Conservation (phyloP, 2,888 invertebrate species). For the Kuschelorhynchus macadamiae region DNA sequence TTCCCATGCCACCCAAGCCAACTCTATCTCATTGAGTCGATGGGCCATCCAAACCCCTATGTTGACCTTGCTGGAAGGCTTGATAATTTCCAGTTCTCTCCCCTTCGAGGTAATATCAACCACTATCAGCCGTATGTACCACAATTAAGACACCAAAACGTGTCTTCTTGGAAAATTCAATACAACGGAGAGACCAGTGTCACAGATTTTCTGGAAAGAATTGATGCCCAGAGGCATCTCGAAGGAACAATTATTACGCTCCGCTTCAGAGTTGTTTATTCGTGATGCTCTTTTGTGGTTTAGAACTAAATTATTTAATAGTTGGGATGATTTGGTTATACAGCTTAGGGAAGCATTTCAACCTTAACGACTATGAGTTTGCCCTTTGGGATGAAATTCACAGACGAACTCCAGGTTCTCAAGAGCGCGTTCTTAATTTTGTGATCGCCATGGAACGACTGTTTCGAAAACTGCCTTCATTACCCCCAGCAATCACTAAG, state of each 20-base stretch:
- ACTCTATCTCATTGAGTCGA: not conserved
- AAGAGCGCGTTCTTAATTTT: not conserved
- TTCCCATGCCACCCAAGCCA: too few relatives aligned
- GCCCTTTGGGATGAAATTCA: not conserved
- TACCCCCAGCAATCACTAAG: not conserved
- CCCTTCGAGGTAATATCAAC: not conserved
- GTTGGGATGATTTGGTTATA: not conserved
- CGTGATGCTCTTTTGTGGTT: not conserved
- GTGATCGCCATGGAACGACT: not conserved
- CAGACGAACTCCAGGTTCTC: not conserved
- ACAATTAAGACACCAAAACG: too few relatives aligned
- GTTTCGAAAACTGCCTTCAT: not conserved
- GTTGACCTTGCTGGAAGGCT: not conserved
- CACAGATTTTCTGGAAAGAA: not conserved
- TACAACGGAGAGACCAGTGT: not conserved
- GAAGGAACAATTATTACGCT: not conserved
- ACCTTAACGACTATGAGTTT: not conserved
- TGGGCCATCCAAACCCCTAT: not conserved
- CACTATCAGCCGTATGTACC: not conserved
- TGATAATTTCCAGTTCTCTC: not conserved
- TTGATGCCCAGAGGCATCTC: not conserved
- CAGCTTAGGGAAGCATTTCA: not conserved
- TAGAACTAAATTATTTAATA: not conserved
- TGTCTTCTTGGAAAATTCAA: not conserved
- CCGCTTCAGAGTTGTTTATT: not conserved